Conservation (phyloP, 1,140 invertebrate genomes). For the Scaptomyza graminum region DNA sequence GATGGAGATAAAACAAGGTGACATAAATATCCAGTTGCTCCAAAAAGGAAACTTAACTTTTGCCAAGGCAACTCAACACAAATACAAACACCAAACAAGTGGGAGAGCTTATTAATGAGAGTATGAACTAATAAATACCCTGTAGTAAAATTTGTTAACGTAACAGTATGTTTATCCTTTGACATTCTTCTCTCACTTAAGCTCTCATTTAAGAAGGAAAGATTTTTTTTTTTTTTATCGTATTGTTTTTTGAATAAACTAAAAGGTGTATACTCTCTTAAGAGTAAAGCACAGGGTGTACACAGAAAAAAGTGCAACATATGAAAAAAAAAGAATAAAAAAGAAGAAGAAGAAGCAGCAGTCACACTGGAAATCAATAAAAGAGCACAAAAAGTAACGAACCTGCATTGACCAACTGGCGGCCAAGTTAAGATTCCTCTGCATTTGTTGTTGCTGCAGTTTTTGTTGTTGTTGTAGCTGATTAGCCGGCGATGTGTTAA, state of each 20-base stretch:
- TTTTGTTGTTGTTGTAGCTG: conserved; percentile 42
- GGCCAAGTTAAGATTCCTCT: conserved; percentile 56
- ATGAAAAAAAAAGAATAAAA: neutral
- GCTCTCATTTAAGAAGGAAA: no score
- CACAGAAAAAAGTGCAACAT: neutral
- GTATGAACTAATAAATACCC: neutral
- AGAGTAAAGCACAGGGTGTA: neutral
- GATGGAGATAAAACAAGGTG: conserved; percentile 64
- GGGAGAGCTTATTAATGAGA: neutral
- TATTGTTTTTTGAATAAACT: no score
- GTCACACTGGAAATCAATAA: conserved; percentile 42
- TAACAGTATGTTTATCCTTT: no score
- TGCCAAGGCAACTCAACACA: conserved; percentile 46
- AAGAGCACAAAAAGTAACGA: conserved; percentile 51
- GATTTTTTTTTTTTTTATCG: no score
- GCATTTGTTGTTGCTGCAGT: conserved; percentile 28
- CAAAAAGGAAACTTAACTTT: conserved; percentile 69
- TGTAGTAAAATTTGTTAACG: neutral
- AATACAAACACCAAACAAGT: conserved; percentile 4
- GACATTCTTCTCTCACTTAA: no score
- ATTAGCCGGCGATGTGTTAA: conserved; percentile 53
- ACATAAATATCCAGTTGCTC: conserved; percentile 77
- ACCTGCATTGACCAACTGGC: conserved; percentile 53
- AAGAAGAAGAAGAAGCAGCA: conserved; percentile 11
- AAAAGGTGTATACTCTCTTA: neutral